These are phyloP conservation scores for Ophion costatus DNA, from an alignment of 2,888 invertebrate species.

Conservation along the genomic window DNA sequence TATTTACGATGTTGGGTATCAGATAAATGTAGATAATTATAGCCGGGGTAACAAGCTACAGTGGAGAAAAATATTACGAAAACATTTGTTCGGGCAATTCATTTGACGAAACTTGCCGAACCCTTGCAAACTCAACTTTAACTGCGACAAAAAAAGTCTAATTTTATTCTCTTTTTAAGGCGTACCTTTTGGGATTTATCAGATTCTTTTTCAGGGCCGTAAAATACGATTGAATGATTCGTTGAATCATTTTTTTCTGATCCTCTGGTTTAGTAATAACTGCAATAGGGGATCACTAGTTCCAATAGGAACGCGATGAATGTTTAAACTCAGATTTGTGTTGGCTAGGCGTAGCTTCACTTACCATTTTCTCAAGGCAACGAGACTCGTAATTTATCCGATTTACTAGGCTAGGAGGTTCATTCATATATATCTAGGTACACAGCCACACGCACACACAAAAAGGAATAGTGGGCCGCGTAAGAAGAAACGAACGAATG, in stretches of 20 bases:
- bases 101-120: neutral
- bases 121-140: neutral
- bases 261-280: too few relatives aligned
- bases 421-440: neutral
- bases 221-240: too few relatives aligned
- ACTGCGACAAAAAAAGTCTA: neutral
- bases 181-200: too few relatives aligned
- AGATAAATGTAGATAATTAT: conserved; percentile 13
- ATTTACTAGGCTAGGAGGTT: conserved; percentile 11
- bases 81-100: neutral
- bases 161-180: too few relatives aligned
- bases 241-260: too few relatives aligned
- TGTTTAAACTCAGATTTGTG: neutral
- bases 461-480: neutral
- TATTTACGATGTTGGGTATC: neutral
- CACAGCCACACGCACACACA: neutral
- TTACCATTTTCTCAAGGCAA: conserved; percentile 21
- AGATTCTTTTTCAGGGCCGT: too few relatives aligned
- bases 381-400: neutral
- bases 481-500: conserved; percentile 22
- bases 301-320: too few relatives aligned
- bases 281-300: too few relatives aligned
- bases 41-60: neutral
- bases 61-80: neutral
- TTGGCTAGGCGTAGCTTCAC: neutral